Evolutionary conservation across 2,888 invertebrate species (phyloP), one percentile per base, ranked within the genome.

Genomic region (Ellobium chinense): DNA sequence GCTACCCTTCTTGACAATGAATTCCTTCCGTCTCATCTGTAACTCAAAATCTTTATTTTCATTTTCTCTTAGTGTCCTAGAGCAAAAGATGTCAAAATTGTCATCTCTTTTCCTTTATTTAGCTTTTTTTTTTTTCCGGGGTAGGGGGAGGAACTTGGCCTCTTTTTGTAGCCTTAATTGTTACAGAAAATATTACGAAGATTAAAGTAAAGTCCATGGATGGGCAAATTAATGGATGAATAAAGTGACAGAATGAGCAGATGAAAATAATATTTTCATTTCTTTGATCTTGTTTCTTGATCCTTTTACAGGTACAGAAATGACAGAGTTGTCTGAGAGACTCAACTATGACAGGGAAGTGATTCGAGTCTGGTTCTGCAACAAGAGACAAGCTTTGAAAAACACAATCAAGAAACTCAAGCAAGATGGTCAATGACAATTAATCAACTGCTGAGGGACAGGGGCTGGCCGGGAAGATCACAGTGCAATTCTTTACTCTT

Each of bases 321-420:
- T 99, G 92, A 99, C 98, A 27, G 97, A 97, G 60, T 94, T 99
- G 87, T 98, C 98, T 21, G 97, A 98, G 92, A 97, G 98, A 93
- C 94, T 99, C 80, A 98, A 98, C 87, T 99, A 99, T 93, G 99
- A 99, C 92, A 95, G 99, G 77, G 99, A 99, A 94, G 99, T 99
- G 75, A 98, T 99, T 91, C 95, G 99, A 93, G 99, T 99, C 94
- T 99, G 99, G 99, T 99, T 99, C 94, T 99, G 99, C 94, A 99
- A 99, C 94, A 99, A 99, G 94, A 95, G 99, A 78, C 99, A 99
- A 94, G 98, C 99, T 1, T 94, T 99, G 87, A 99, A 99, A 93
- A 99, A 99, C 93, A 98, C 98, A n/a, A 98, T 98, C 54, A 94
- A 94, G 84, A 92, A 92, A 85, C 84, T 92, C 63, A 92, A 92